phyloP scores from a whole-genome alignment of 2,888 invertebrate species.

The Acanthosepion esculentum region DNA sequence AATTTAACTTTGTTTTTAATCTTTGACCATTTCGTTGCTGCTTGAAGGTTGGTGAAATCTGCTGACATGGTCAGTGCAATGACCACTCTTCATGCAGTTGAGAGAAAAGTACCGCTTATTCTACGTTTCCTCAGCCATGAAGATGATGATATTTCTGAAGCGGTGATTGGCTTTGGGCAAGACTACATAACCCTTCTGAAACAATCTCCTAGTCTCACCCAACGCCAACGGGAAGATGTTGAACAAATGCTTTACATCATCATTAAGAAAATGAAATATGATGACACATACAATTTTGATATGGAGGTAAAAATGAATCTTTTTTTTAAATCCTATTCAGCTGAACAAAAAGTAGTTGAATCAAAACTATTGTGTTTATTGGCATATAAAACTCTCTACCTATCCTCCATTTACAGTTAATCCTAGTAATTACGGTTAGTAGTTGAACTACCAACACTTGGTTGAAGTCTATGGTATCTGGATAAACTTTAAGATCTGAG shows the following conservation, averaged over 20 bases:
- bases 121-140: conserved; percentile 76
- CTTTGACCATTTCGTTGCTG: neutral
- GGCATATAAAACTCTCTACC: no score
- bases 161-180: conserved; percentile 76
- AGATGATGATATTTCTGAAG: conserved; percentile 77
- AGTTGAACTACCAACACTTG: no score
- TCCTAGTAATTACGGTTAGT: no score
- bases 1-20: no score
- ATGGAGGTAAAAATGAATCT: conserved; percentile 72
- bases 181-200: conserved; percentile 77
- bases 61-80: conserved; percentile 62
- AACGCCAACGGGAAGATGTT: conserved; percentile 71
- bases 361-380: no score
- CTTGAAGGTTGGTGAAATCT: neutral
- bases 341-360: neutral
- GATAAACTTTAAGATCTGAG: no score
- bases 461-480: no score
- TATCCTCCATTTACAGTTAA: no score
- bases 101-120: conserved; percentile 76
- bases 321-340: neutral
- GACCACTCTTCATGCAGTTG: conserved; percentile 70
- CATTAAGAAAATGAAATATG: conserved; percentile 77
- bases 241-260: conserved; percentile 74
- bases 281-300: conserved; percentile 77
- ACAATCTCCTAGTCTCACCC: conserved; percentile 69